Evolutionary conservation across 2,888 invertebrate species (phyloP).

Genomic region (Cosmia trapezina): DNA sequence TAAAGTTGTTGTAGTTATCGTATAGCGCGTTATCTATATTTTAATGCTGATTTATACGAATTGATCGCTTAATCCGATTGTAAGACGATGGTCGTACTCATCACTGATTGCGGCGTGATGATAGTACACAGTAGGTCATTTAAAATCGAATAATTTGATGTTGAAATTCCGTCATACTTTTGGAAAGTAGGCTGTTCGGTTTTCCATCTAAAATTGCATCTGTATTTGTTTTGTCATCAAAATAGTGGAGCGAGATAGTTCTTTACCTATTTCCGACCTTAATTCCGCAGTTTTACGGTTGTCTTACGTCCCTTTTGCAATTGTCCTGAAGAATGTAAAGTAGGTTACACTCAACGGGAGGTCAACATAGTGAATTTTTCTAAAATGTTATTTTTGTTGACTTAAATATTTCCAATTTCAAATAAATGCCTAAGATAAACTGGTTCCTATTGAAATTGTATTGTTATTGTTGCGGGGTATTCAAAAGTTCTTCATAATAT

Average conservation of each 20-base stretch:
- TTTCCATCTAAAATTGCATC: conserved; percentile 10
- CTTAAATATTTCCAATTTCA: not conserved
- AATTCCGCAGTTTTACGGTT: not conserved
- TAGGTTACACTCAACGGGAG: conserved; percentile 23
- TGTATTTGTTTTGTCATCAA: conserved; percentile 19
- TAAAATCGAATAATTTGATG: conserved; percentile 36
- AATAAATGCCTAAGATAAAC: not conserved
- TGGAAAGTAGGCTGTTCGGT: conserved; percentile 8
- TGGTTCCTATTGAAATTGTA: not conserved
- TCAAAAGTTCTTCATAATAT: not conserved
- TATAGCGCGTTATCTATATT: conserved; percentile 68
- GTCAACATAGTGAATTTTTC: not conserved
- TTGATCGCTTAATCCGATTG: conserved; percentile 66
- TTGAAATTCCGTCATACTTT: conserved; percentile 44
- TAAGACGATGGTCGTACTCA: conserved; percentile 57
- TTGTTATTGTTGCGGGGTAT: not conserved
- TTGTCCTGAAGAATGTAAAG: not conserved
- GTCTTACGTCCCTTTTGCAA: not conserved
- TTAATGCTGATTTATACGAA: conserved; percentile 67
- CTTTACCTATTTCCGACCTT: not conserved
- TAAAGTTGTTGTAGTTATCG: conserved; percentile 48
- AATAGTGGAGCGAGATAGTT: conserved; percentile 31
- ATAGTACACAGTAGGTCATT: conserved; percentile 59
- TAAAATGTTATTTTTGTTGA: not conserved
- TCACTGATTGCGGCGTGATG: conserved; percentile 67